Conservation (phyloP, 1,140 invertebrate species). For the Drosophila bipectinata region DNA sequence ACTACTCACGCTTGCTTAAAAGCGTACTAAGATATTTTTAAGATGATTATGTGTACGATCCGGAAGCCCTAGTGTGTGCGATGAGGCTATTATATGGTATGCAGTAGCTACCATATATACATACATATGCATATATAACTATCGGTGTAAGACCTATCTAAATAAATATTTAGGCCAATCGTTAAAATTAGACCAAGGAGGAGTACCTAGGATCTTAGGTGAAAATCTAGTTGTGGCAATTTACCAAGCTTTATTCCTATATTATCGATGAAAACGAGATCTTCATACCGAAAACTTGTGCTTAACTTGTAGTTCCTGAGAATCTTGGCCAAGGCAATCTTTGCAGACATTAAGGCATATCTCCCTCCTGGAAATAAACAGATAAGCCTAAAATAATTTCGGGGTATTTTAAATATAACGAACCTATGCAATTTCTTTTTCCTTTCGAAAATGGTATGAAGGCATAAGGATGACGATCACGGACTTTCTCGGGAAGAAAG, state of each 20-base stretch:
- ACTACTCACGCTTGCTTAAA: too few species aligned
- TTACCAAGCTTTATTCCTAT: conserved; percentile 39
- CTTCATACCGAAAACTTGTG: conserved; percentile 33
- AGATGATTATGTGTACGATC: too few species aligned
- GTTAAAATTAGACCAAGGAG: too few species aligned
- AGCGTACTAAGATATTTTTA: too few species aligned
- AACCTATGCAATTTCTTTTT: conserved; percentile 75
- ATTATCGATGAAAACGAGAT: conserved; percentile 50
- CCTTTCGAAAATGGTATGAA: conserved; percentile 77
- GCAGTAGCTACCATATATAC: too few species aligned
- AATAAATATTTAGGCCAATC: too few species aligned
- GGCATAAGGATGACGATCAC: conserved; percentile 58
- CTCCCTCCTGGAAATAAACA: conserved; percentile 41
- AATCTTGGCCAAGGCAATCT: conserved; percentile 57
- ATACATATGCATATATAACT: too few species aligned
- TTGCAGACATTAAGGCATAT: conserved; percentile 55
- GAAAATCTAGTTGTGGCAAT: not conserved
- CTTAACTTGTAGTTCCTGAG: conserved; percentile 49
- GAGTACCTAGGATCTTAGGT: not conserved
- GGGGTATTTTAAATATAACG: too few species aligned
- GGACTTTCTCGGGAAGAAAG: conserved; percentile 61
- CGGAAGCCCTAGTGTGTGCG: too few species aligned
- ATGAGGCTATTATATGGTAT: too few species aligned
- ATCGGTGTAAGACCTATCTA: too few species aligned
- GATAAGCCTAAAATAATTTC: not conserved